phyloP scores from a whole-genome alignment of 2,113 vertebrate species.

The Rallus limicola region DNA sequence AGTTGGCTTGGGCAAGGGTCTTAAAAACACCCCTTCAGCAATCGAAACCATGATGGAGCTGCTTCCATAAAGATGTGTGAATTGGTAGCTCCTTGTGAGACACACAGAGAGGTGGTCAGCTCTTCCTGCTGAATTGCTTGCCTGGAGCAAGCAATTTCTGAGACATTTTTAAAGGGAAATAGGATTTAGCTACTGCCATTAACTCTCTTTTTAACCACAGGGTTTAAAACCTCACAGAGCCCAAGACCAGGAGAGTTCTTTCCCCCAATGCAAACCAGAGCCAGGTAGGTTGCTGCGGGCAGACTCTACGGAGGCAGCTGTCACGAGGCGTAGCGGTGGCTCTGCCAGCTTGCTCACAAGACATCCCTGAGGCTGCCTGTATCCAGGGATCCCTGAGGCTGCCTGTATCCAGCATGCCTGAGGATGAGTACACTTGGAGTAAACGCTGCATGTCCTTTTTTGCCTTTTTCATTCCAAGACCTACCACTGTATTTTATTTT shows the following conservation, averaged over 20 bases:
- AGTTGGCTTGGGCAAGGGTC: background rate
- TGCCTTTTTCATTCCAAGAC: background rate
- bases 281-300: background rate
- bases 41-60: background rate
- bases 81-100: background rate
- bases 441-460: background rate
- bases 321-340: background rate
- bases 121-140: background rate
- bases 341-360: background rate
- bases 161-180: background rate
- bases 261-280: background rate
- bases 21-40: background rate
- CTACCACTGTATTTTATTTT: background rate
- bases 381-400: too few relatives aligned
- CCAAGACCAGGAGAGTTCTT: background rate
- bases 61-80: background rate
- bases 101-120: background rate
- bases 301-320: background rate
- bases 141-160: background rate
- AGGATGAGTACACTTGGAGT: background rate
- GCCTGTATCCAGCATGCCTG: too few relatives aligned
- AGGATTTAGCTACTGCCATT: background rate
- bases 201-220: background rate
- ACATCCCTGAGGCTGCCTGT: background rate
- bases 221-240: background rate